A percentile compares a stretch with the other conserved stretches of the same genome.
phyloP scores from a whole-genome alignment of 2,797 vertebrate species.

The Sternarchorhynchus goeldii region DNA sequence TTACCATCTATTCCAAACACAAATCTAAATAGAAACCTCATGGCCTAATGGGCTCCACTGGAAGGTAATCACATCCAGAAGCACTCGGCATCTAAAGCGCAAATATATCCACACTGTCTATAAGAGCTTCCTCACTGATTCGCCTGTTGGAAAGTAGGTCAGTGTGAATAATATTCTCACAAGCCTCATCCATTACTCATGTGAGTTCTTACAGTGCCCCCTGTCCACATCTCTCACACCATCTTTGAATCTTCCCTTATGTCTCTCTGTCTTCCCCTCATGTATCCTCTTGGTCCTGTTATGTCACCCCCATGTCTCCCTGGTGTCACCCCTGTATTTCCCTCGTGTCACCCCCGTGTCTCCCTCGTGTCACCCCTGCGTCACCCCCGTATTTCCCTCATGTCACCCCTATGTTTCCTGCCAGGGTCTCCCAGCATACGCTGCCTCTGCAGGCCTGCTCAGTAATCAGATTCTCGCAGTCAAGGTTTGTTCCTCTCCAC shows the following conservation, averaged over 20 bases:
- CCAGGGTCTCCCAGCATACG: constrained; percentile 73
- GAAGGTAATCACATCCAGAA: constrained; percentile 59
- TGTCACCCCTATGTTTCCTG: constrained; percentile 51
- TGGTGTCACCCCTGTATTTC: too few species aligned
- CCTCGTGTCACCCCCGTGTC: too few species aligned
- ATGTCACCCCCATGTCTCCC: too few species aligned
- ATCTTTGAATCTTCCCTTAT: constrained; percentile 10
- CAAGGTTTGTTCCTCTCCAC: constrained; percentile 74
- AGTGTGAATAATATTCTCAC: not conserved
- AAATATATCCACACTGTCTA: constrained; percentile 40
- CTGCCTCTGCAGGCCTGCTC: constrained; percentile 72
- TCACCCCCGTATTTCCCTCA: constrained; percentile 18
- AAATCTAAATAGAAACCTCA: constrained; percentile 54
- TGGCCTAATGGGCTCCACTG: constrained; percentile 39
- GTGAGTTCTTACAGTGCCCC: constrained; percentile 21
- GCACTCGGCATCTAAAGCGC: constrained; percentile 40
- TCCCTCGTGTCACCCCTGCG: too few species aligned
- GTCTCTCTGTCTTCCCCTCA: not conserved
- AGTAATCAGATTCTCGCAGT: constrained; percentile 84
- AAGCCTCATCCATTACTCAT: constrained; percentile 6
- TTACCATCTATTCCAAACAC: constrained; percentile 43
- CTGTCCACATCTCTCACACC: constrained; percentile 31
- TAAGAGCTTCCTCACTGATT: constrained; percentile 28
- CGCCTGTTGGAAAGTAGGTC: constrained; percentile 33
- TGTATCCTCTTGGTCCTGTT: too few species aligned